Base-by-base conservation (phyloP, 1,140 invertebrate genomes). In the Gonioctena quinquepunctata region DNA sequence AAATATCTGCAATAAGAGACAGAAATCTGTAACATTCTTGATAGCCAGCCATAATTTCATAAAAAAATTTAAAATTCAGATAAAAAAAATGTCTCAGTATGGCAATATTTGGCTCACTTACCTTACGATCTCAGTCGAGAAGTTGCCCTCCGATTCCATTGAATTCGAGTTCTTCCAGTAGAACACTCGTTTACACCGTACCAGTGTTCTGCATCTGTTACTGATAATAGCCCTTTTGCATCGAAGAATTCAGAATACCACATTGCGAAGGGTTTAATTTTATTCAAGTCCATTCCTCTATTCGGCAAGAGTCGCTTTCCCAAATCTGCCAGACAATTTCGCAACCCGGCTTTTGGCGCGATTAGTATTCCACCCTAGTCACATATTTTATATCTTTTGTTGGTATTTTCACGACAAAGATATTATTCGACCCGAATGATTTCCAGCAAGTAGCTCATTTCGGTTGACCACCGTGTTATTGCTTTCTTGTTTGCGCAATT, bases 371-470 rank as follows among this genome's bases (percentile, higher is more conserved):
- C 42, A 60, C 62, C 33, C 69, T 56, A 71, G 75, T 68, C 70
- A 76, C 75, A 76, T 78, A 78, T 76, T 78, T 78, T 78, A 78
- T 78, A 78, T 78, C 76, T 78, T 78, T 76, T 78, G 76, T 62
- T 28, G 72, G 74, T 66, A 66, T 74, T 76, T 77, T 70, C 72
- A 68, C 67, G 74, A 74, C 76, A 74, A 64, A 70, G 73, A 70
- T 78, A 76, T 78, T 78, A 76, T 78, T 75, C 75, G 71, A 69
- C 66, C 64, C 68, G 76, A 76, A 76, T 74, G 75, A 73, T 75
- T 78, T 70, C 65, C 65, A 72, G 71, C 72, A 74, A 76, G 75
- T 76, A 72, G 76, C 76, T 78, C 76, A 76, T 78, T 78, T 76
- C 71, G 73, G 72, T 71, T 78, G 76, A 76, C 76, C 76, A 71